A percentile compares a stretch with the other conserved stretches of the same genome.
phyloP scores from a whole-genome alignment of 2,888 invertebrate genomes.

The Steromphala cineraria region DNA sequence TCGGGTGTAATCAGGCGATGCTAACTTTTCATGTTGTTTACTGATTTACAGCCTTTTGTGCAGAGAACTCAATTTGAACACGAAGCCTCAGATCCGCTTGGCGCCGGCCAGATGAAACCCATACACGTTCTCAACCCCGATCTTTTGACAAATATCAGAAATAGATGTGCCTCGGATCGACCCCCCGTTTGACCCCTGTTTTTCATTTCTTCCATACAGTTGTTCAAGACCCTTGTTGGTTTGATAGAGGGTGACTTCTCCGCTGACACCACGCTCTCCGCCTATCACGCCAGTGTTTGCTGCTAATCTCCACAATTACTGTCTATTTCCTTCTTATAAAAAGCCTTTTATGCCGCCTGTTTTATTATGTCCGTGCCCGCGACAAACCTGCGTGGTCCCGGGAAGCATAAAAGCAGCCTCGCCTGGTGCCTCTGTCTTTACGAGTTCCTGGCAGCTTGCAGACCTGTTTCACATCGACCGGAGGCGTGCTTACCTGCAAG shows the following conservation, averaged over 20 bases:
- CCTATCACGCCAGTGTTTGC: constrained; percentile 2
- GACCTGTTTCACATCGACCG: not conserved
- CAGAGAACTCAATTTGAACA: not conserved
- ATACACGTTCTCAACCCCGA: not conserved
- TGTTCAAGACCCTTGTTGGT: not conserved
- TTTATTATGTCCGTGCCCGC: not conserved
- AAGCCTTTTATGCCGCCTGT: not conserved
- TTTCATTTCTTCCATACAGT: not conserved
- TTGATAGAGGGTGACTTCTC: not conserved
- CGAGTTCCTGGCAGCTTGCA: not conserved
- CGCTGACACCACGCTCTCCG: not conserved
- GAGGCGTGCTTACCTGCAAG: not conserved
- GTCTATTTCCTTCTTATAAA: constrained; percentile 5
- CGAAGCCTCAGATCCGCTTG: not conserved
- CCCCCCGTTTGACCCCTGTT: not conserved
- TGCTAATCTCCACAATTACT: not conserved
- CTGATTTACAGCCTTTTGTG: not conserved
- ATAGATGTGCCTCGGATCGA: not conserved
- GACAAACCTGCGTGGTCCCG: not conserved
- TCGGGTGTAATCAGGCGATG: not conserved
- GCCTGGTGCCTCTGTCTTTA: not conserved
- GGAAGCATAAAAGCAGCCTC: not conserved
- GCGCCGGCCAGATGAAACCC: not conserved
- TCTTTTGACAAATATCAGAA: constrained; percentile 8
- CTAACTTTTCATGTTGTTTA: not conserved